A percentile compares a stretch with the other conserved stretches of the same genome.
phyloP scores from a whole-genome alignment of 2,113 vertebrate genomes.

The Turnix velox region DNA sequence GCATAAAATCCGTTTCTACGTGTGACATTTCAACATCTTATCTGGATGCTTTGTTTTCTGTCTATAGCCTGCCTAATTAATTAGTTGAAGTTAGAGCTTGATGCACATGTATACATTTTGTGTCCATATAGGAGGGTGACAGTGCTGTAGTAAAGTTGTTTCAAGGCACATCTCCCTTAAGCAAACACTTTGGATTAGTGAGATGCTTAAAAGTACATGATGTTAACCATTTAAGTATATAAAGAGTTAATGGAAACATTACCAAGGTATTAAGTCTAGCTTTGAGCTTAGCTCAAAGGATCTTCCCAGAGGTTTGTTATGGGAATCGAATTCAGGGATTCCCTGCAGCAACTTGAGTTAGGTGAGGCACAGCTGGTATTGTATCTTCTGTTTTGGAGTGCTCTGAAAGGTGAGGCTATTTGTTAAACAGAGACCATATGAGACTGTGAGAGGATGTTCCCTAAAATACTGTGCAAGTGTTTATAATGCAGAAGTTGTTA shows the following conservation, averaged over 20 bases:
- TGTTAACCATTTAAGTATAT: not conserved
- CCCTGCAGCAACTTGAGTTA: accelerated
- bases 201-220: not conserved
- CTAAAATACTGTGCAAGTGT: not conserved
- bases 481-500: not conserved
- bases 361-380: not conserved
- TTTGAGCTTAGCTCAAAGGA: not conserved
- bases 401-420: not conserved
- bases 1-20: not conserved
- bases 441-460: not conserved
- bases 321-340: not conserved
- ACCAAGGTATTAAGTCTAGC: not conserved
- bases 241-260: not conserved
- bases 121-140: not conserved
- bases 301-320: not conserved
- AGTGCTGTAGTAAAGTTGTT: not conserved
- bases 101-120: too few species aligned
- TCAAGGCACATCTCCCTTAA: not conserved
- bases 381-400: not conserved
- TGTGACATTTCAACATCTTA: not conserved
- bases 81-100: not conserved
- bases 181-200: not conserved
- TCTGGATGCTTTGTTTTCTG: not conserved
- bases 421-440: not conserved
- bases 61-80: not conserved